Evolutionary conservation across 2,113 vertebrate genomes (phyloP).

Genomic region (Synchiropus splendidus): DNA sequence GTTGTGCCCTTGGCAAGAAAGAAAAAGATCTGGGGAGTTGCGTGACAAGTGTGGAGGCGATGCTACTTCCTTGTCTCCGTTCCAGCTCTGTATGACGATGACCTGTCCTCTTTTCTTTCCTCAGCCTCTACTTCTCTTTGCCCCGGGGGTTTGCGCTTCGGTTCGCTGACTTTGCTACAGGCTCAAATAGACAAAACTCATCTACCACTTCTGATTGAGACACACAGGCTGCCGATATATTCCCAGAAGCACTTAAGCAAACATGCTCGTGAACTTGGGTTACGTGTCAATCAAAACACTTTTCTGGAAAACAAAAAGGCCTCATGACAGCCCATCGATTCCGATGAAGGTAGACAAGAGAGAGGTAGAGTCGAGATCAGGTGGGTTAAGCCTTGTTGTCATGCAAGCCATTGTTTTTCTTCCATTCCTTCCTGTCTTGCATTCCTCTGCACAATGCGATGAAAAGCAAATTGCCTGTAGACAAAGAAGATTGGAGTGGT

Average conservation of each 20-base stretch:
- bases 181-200: constrained; percentile 28
- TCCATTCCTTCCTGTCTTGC: constrained; percentile 66
- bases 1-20: constrained; percentile 36
- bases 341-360: constrained; percentile 13
- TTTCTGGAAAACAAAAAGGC: constrained; percentile 6
- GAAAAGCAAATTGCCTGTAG: constrained; percentile 68
- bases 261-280: constrained; percentile 17
- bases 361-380: constrained; percentile 5
- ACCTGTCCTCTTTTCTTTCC: constrained; percentile 31
- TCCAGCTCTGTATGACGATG: constrained; percentile 54
- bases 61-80: constrained; percentile 35
- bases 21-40: constrained; percentile 44
- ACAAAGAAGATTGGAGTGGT: constrained; percentile 57
- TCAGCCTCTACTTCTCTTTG: constrained; percentile 27
- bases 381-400: constrained; percentile 31
- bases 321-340: constrained; percentile 3
- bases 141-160: constrained; percentile 27
- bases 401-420: constrained; percentile 66
- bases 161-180: constrained; percentile 39
- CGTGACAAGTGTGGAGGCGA: constrained; percentile 55
- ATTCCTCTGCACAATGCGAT: constrained; percentile 64
- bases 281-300: constrained; percentile 31
- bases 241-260: constrained; percentile 21
- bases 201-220: constrained; percentile 25
- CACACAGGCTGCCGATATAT: constrained; percentile 20